Evolutionary conservation across 2,888 invertebrate species (phyloP), one percentile per base, ranked within the genome.

Genomic region (Seladonia tumulorum): DNA sequence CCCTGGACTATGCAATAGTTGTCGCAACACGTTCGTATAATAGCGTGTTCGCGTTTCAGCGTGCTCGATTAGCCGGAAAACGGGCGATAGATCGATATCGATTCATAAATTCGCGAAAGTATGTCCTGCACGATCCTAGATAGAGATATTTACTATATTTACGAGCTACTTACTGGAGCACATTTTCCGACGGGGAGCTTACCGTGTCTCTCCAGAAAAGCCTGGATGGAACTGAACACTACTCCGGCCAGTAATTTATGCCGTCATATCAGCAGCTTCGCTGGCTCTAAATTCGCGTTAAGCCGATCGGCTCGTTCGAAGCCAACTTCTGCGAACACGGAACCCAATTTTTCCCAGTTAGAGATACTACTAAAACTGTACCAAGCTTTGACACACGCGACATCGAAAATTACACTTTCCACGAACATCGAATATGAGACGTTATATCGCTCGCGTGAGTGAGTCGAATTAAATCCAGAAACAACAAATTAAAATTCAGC

Each of bases 91-190:
- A 72, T 72, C 72, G 76, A 81, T 53, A 63, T 18, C 45, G 77
- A 82, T 84, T 53, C 74, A 78, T 84, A 85, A 79, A 84, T 76
- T 79, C 47, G 79, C 47, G 25, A 49, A 49, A 57, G n/a, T 70
- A 70, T 70, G 22, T 29, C 68, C 39, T 49, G 60, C 5, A 66
- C 79, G 72, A 83, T 84, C 84, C 83, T 71, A 45, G 42, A 47
- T 63, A 78, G 75, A 49, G 75, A 84, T 77, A 84, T 84, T 84
- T 80, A 76, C 74, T 77, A 85, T 79, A 80, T 85, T 85, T 85
- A 80, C 60, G 70, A 80, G 68, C 76, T 85, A 85, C 85, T 85
- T 80, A 84, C 85, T 10, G n/a, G 70, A 74, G 42, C 71, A 77
- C 74, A 53, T 76, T 74, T 79, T 35, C 47, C 72, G 25, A n/a